Evolutionary conservation across 2,888 invertebrate species (phyloP).

Genomic region (Cremastinae sp.): DNA sequence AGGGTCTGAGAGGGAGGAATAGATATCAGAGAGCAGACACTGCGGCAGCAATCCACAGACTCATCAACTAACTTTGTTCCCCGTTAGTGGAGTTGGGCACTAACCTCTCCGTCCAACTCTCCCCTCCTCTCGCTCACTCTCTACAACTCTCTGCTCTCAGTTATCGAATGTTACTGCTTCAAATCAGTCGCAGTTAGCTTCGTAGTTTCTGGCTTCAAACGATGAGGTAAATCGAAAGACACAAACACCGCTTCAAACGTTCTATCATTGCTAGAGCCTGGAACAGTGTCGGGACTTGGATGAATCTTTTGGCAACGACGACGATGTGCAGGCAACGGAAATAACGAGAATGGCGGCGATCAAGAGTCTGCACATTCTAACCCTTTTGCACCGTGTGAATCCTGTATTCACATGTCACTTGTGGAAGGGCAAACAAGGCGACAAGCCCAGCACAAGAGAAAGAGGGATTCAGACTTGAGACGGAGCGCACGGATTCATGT

Average conservation of each 20-base stretch:
- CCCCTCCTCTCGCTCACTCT: too few relatives aligned
- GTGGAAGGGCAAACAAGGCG: too few relatives aligned
- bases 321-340: background rate
- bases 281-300: constrained; percentile 17
- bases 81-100: constrained; percentile 67
- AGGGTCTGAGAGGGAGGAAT: constrained; percentile 4
- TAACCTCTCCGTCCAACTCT: constrained; percentile 74
- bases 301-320: constrained; percentile 23
- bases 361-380: background rate
- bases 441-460: too few relatives aligned
- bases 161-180: constrained; percentile 70
- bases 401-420: too few relatives aligned
- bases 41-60: constrained; percentile 73
- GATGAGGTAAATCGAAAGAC: constrained; percentile 70
- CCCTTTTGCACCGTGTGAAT: background rate
- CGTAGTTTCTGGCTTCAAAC: constrained; percentile 77
- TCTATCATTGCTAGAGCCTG: constrained; percentile 17
- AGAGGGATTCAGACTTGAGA: too few relatives aligned
- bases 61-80: constrained; percentile 79
- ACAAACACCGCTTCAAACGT: constrained; percentile 71
- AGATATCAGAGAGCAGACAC: constrained; percentile 52
- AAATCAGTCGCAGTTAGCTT: constrained; percentile 77
- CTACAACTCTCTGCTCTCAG: constrained; percentile 61
- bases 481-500: too few relatives aligned
- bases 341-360: too few relatives aligned